Conservation (phyloP, 2,888 invertebrate species). For the Microctonus brassicae region DNA sequence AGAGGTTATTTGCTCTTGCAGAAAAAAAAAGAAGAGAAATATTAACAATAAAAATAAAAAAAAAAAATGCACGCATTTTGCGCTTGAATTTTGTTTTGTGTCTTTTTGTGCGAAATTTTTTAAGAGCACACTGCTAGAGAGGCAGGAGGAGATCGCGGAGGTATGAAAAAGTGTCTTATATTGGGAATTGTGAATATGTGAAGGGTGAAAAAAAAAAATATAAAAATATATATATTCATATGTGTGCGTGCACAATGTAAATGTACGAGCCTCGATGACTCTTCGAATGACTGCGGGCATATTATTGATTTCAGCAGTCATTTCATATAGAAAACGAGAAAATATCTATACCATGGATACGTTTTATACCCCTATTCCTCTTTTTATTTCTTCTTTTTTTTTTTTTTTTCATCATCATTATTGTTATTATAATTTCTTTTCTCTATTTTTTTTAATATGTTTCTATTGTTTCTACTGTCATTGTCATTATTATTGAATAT, state of each 20-base stretch:
- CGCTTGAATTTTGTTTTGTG: conserved; percentile 12
- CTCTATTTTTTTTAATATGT: conserved; percentile 24
- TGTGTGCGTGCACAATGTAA: conserved; percentile 24
- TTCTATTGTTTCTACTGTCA: conserved; percentile 27
- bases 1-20: conserved; percentile 6
- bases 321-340: conserved; percentile 50
- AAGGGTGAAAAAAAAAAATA: conserved; percentile 6
- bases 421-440: not conserved
- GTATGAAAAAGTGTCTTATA: not conserved
- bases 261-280: conserved; percentile 60
- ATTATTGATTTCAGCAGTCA: conserved; percentile 61
- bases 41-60: not conserved
- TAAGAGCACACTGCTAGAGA: not conserved
- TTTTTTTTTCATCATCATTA: conserved; percentile 9
- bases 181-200: not conserved
- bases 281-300: conserved; percentile 67
- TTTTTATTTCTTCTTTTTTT: conserved; percentile 28
- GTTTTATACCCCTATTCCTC: no score
- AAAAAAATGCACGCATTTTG: conserved; percentile 3
- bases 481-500: conserved; percentile 29
- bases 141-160: not conserved
- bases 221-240: conserved; percentile 11
- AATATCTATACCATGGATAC: conserved; percentile 26
- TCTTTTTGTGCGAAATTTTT: not conserved
- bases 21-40: conserved; percentile 4